Percentiles rank a stretch among this genome's conserved stretches.
Conservation (phyloP, 2,888 invertebrate species). For the Stratiomys singularior region DNA sequence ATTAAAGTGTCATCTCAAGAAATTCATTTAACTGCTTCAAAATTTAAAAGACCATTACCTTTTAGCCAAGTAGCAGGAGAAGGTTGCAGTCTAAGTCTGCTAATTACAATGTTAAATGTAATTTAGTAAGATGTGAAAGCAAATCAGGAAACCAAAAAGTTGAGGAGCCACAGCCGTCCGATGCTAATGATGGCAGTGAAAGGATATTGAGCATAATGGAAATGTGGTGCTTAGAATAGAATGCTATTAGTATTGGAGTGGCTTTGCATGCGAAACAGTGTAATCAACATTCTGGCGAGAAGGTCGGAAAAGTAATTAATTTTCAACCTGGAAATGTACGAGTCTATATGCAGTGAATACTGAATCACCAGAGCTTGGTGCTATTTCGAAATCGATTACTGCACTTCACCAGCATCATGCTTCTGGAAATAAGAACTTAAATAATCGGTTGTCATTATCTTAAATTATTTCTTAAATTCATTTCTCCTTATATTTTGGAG, state of each 20-base stretch:
- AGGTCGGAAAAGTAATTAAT: conserved; percentile 22
- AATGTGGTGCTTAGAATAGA: neutral
- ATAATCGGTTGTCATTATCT: too few relatives aligned
- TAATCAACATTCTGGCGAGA: conserved; percentile 10
- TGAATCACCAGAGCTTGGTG: too few relatives aligned
- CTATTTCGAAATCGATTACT: too few relatives aligned
- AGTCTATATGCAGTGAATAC: too few relatives aligned
- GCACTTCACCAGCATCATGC: too few relatives aligned
- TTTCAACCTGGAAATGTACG: neutral
- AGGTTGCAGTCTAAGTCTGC: conserved; percentile 24
- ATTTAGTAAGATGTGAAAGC: conserved; percentile 16
- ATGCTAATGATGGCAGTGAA: neutral
- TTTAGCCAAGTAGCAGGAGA: neutral
- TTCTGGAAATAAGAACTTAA: too few relatives aligned
- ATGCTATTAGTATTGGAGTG: too few relatives aligned
- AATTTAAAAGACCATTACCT: conserved; percentile 26
- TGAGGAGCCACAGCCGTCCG: neutral
- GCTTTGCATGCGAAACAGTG: neutral
- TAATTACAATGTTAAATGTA: conserved; percentile 37
- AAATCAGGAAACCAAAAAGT: neutral
- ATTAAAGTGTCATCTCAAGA: conserved; percentile 43
- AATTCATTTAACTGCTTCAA: conserved; percentile 40
- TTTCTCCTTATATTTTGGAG: too few relatives aligned
- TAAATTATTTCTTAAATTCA: too few relatives aligned
- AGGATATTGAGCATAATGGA: neutral